A percentile compares a stretch with the other conserved stretches of the same genome.
Evolutionary conservation across 2,888 invertebrate genomes (phyloP).

Genomic region (Chrysodeixis includens): DNA sequence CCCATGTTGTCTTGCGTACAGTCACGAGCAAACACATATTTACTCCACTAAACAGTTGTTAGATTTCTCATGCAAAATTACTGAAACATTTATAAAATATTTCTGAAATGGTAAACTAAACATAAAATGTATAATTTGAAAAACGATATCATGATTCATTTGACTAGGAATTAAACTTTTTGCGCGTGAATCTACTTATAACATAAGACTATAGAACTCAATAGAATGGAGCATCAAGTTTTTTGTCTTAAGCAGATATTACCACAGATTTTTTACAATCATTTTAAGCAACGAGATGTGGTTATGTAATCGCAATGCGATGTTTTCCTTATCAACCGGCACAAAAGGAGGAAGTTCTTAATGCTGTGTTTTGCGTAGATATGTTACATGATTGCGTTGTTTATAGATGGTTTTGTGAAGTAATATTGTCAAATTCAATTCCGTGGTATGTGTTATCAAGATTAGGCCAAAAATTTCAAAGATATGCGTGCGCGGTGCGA

Average conservation of each 20-base stretch:
- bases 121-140: too few relatives aligned
- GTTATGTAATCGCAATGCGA: neutral
- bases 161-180: too few relatives aligned
- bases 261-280: neutral
- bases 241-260: neutral
- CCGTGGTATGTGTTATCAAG: neutral
- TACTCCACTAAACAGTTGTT: too few relatives aligned
- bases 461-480: neutral
- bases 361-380: neutral
- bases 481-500: neutral
- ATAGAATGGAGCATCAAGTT: neutral
- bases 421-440: neutral
- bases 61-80: too few relatives aligned
- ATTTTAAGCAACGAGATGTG: neutral
- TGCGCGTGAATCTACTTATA: too few relatives aligned
- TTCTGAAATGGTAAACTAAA: too few relatives aligned
- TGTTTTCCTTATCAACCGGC: slow-evolving; percentile 1
- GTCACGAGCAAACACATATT: too few relatives aligned
- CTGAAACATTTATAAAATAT: too few relatives aligned
- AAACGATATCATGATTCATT: too few relatives aligned
- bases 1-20: too few relatives aligned
- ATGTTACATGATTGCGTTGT: neutral
- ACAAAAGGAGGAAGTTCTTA: slow-evolving; percentile 1
- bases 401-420: neutral
- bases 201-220: too few relatives aligned